These are phyloP conservation scores for Bimastos eiseni DNA, from an alignment of 2,888 invertebrate species.

Conservation along the genomic window DNA sequence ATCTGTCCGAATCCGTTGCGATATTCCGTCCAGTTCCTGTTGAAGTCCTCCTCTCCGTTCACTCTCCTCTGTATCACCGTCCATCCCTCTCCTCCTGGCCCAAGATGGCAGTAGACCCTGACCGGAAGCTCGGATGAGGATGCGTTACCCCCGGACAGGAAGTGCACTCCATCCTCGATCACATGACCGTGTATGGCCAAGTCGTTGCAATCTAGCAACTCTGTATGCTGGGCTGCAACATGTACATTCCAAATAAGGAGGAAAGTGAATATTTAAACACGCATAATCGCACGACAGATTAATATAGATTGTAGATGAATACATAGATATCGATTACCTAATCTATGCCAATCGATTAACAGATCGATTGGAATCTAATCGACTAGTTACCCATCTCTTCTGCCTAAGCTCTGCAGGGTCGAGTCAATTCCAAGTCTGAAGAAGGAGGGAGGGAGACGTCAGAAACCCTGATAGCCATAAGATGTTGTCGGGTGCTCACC, in stretches of 20 bases:
- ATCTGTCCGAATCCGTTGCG: slow-evolving; percentile 34
- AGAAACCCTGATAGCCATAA: too few relatives aligned
- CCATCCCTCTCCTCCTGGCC: slow-evolving; percentile 36
- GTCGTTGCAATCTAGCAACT: slow-evolving; percentile 29
- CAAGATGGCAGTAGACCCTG: slow-evolving; percentile 37
- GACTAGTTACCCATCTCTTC: too few relatives aligned
- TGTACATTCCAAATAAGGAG: neutral
- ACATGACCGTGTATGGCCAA: slow-evolving; percentile 27
- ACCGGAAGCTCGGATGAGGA: neutral
- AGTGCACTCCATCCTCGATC: slow-evolving; percentile 32
- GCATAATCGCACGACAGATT: too few relatives aligned
- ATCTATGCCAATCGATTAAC: too few relatives aligned
- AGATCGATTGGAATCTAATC: too few relatives aligned
- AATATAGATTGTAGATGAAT: too few relatives aligned
- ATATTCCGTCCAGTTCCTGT: slow-evolving; percentile 37
- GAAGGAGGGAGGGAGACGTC: too few relatives aligned
- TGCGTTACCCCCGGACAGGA: slow-evolving; percentile 9
- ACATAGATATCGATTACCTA: too few relatives aligned
- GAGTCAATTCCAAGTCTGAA: too few relatives aligned
- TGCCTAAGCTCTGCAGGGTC: too few relatives aligned
- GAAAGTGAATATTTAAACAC: too few relatives aligned
- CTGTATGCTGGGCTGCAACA: neutral
- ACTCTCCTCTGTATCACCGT: slow-evolving; percentile 37
- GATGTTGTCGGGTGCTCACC: too few relatives aligned
- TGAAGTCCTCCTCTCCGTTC: slow-evolving; percentile 20